These are phyloP conservation scores for Melospiza georgiana DNA, from an alignment of 2,113 vertebrate genomes.

Conservation along the genomic window DNA sequence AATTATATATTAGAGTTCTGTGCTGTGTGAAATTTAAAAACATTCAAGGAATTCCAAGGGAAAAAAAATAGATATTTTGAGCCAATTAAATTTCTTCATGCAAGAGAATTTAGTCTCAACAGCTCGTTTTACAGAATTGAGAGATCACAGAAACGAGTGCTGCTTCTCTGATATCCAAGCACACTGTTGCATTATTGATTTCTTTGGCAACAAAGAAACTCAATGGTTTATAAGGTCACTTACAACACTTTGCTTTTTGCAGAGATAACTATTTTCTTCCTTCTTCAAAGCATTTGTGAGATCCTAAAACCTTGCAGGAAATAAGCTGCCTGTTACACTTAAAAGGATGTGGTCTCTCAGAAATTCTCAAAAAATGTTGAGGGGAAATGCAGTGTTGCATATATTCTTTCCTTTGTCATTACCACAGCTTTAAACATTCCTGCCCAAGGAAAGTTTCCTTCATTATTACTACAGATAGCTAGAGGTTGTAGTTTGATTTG, in stretches of 20 bases:
- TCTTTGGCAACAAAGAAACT: slow-evolving; percentile 22
- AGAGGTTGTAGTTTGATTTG: background rate
- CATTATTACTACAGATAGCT: background rate
- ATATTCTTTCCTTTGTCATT: background rate
- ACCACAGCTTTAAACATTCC: background rate
- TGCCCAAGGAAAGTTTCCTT: background rate
- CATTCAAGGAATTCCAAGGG: background rate
- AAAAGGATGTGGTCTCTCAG: background rate
- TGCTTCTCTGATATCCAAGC: background rate
- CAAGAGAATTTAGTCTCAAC: background rate
- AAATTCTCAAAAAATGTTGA: background rate
- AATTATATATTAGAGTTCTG: background rate
- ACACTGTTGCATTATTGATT: slow-evolving; percentile 3
- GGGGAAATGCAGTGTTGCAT: background rate
- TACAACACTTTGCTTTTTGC: background rate
- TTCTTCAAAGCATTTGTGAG: background rate
- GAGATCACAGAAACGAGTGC: background rate
- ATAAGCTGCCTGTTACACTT: background rate
- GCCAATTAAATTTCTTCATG: background rate
- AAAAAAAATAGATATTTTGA: background rate
- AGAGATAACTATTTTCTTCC: slow-evolving; percentile 7
- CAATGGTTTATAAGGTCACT: slow-evolving; percentile 7
- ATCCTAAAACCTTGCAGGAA: background rate
- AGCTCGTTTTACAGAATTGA: background rate
- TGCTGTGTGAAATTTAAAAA: background rate